These are phyloP conservation scores for Telenomus remus DNA, from an alignment of 1,140 invertebrate species.

Conservation along the genomic window DNA sequence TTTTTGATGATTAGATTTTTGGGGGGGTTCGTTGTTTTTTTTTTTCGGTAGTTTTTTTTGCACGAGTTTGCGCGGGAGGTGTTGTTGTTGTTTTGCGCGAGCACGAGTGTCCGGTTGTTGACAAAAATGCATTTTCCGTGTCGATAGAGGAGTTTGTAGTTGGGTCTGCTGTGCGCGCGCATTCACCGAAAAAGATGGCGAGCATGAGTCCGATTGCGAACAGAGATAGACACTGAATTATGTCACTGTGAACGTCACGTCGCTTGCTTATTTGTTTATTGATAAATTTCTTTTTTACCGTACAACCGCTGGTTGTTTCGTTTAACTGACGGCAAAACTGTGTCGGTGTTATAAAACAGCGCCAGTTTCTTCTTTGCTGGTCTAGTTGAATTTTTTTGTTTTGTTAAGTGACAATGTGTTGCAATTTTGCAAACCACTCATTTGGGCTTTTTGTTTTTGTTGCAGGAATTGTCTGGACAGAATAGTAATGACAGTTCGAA, in stretches of 20 bases:
- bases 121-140: conserved; percentile 37
- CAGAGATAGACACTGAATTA: conserved; percentile 24
- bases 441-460: conserved; percentile 57
- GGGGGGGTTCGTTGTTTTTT: too few species aligned
- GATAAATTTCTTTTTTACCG: neutral
- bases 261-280: conserved; percentile 1
- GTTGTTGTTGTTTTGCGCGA: too few species aligned
- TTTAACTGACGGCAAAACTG: too few species aligned
- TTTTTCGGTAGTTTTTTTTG: too few species aligned
- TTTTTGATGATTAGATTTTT: too few species aligned
- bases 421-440: too few species aligned
- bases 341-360: too few species aligned
- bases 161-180: conserved; percentile 22
- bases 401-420: too few species aligned
- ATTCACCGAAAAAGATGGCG: conserved; percentile 28
- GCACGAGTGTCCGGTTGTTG: conserved; percentile 21
- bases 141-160: conserved; percentile 27
- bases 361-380: too few species aligned
- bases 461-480: conserved; percentile 88
- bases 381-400: too few species aligned
- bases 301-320: too few species aligned
- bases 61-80: too few species aligned
- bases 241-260: conserved; percentile 38
- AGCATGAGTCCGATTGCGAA: conserved; percentile 13
- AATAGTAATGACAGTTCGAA: conserved; percentile 89